Base-by-base conservation (phyloP, 2,797 vertebrate genomes). In the Melanotaenia nigrans region DNA sequence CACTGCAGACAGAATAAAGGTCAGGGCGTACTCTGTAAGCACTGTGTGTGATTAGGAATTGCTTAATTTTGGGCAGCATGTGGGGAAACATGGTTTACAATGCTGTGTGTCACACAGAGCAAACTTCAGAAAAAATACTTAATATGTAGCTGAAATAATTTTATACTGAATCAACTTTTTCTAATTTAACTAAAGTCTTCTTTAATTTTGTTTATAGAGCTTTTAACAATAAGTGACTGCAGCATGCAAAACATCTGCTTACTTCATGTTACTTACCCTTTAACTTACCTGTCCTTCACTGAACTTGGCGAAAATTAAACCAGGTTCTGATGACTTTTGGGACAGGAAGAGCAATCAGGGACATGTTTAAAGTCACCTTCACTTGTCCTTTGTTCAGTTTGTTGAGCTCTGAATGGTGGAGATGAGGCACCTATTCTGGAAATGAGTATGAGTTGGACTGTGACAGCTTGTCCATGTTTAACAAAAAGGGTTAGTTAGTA, bases 1-100 rank as follows among this genome's bases (percentile, higher is more conserved):
- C 89, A 83, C 68, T 77, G 76, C 85, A 87, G 87, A 92, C 86
- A 88, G 85, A 88, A 87, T 83, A 90, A 88, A 90, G 91, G 91
- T 92, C 91, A 90, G 84, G 69, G 79, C 79, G 89, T 88, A 80
- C 87, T 87, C 86, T 86, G 74, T 61, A 78, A 85, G 79, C 77
- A 24, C 71, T 49, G 76, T 79, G 38, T 65, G 55, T 75, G 78
- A 85, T 81, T 82, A 70, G 32, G 74, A 65, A 69, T 54, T 25
- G 14, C n/a, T 63, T 45, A 51, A 36, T 79, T 85, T 84, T 49
- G 78, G 71, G 65, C 61, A 70, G 35, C 32, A 5, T 55, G 42
- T 64, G 7, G 49, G 45, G 49, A 78, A 30, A 60, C 49, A 35
- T 54, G 30, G 49, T 60, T 71, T 18, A n/a, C 28, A 40, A 35